Evolutionary conservation across 2,113 vertebrate species (phyloP).

Genomic region (Pelvicachromis taeniatus): DNA sequence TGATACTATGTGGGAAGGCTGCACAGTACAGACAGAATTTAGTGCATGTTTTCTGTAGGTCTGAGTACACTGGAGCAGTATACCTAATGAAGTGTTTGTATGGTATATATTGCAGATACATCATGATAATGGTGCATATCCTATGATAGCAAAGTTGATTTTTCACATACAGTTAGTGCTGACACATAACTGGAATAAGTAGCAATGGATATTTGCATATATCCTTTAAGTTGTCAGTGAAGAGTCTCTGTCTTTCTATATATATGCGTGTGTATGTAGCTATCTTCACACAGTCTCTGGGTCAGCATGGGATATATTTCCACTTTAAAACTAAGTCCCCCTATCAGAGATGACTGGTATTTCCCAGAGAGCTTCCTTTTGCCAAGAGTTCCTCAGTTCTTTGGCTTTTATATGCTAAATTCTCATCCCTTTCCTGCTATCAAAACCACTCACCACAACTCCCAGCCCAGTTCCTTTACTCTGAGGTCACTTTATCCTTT

Average conservation of each 20-base stretch:
- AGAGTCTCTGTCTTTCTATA: background rate
- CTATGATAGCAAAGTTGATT: background rate
- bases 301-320: background rate
- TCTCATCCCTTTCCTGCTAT: background rate
- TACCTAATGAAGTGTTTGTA: background rate
- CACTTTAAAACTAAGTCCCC: background rate
- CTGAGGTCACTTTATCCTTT: constrained; percentile 1
- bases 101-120: background rate
- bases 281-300: background rate
- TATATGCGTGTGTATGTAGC: background rate
- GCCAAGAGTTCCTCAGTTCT: background rate
- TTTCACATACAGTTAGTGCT: background rate
- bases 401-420: constrained; percentile 17
- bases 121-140: background rate
- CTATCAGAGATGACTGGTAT: background rate
- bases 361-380: background rate
- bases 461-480: background rate
- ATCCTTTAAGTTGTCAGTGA: background rate
- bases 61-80: background rate
- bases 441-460: background rate
- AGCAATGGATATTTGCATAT: background rate
- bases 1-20: background rate
- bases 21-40: background rate
- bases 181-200: background rate
- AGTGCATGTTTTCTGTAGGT: background rate